Evolutionary conservation across 2,797 vertebrate genomes (phyloP), one percentile per base, ranked within the genome.

Genomic region (Acanthornis magna): DNA sequence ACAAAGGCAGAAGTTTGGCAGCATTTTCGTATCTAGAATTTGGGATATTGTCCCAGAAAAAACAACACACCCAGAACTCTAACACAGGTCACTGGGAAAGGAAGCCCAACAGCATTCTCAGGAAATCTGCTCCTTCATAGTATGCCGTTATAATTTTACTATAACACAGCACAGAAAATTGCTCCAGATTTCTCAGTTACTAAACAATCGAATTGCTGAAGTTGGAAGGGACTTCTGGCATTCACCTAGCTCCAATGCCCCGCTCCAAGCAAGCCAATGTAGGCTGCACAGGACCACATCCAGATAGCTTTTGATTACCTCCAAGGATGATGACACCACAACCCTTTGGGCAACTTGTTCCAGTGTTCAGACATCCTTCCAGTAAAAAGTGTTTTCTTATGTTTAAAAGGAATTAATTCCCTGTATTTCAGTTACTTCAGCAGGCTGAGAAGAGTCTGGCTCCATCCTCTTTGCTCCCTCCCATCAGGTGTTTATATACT

Each of bases 381-480:
- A 71, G 26, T n/a, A 75, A 70, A 71, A 91, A 10, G 2, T 6
- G 9, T 36, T 74, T 66, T 90, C 25, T 40, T 50, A 18, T 0
- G 2, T 77, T 80, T 80, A 68, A 86, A 57, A 20, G 19, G 36
- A 93, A 80, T 71, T 70, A 93, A 80, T 71, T 70, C 45, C 13
- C 9, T 22, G 10, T 60, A 48, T 81, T 83, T 91, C n/a, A 63
- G 20, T 77, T 29, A 68, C 25, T 58, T 88, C 34, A 76, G 30
- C 51, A 70, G 34, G 54, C 38, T 22, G 47, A 77, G 40, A 84
- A 78, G n/a, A 50, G 21, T 54, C 60, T 43, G 60, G 23, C 23
- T 70, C 48, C 61, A 73, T 22, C 22, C 13, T 50, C 68, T 54
- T 27, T 62, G 21, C 16, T 66, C 34, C 29, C 55, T 62, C 63